Evolutionary conservation across 64 coral and sea anemone species (phyloP).

Genomic region (Pocillopora verrucosa): DNA sequence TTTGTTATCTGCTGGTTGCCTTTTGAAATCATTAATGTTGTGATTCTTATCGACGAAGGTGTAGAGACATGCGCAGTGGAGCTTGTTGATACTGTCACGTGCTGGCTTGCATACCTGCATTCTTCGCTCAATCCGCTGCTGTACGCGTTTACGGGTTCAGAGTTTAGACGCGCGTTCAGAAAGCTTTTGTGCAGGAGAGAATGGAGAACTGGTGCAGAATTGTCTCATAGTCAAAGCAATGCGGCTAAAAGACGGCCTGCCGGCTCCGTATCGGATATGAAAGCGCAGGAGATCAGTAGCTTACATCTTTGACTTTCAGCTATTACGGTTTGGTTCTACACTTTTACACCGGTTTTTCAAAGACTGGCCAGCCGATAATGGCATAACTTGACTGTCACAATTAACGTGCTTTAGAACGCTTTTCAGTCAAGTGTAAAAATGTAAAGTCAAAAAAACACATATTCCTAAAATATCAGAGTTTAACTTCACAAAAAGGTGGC

Average conservation of each 20-base stretch:
- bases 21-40: slow-evolving; percentile 79
- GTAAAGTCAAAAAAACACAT: too few relatives aligned
- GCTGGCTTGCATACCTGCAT: slow-evolving; percentile 83
- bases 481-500: too few relatives aligned
- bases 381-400: too few relatives aligned
- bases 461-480: too few relatives aligned
- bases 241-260: not conserved
- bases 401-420: too few relatives aligned
- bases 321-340: too few relatives aligned
- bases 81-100: slow-evolving; percentile 67
- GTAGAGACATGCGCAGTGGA: slow-evolving; percentile 62
- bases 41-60: slow-evolving; percentile 59
- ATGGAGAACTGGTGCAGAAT: not conserved
- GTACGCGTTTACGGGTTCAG: slow-evolving; percentile 55
- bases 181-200: slow-evolving; percentile 32
- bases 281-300: not conserved
- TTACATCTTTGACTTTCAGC: too few relatives aligned
- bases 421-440: too few relatives aligned
- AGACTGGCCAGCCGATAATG: too few relatives aligned
- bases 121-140: slow-evolving; percentile 62
- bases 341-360: too few relatives aligned
- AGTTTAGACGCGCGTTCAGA: slow-evolving; percentile 74
- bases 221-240: slow-evolving; percentile 6
- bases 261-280: not conserved
- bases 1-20: slow-evolving; percentile 92